Conservation (phyloP, 1,140 invertebrate genomes). For the Hycleus phaleratus region DNA sequence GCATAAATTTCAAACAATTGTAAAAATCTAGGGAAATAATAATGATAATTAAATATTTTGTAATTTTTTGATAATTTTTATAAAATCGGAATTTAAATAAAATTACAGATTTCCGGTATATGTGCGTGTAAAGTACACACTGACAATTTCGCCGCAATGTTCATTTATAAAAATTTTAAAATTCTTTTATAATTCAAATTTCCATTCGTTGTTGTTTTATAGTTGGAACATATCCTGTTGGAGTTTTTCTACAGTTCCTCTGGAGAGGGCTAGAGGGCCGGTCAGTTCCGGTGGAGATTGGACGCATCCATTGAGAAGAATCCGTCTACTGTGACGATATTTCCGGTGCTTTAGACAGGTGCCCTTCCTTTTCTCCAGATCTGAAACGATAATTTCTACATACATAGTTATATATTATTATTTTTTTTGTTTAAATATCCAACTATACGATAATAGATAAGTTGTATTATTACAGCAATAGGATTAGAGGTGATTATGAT, state of each 20-base stretch:
- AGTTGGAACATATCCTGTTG: constrained; percentile 9
- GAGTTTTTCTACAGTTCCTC: constrained; percentile 19
- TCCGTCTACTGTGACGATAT: constrained; percentile 35
- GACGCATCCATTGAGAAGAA: constrained; percentile 36
- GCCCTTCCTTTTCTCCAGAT: constrained; percentile 21
- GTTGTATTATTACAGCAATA: no score
- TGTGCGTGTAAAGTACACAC: no score
- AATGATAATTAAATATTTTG: no score
- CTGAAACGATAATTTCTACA: constrained; percentile 8
- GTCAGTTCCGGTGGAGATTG: constrained; percentile 38
- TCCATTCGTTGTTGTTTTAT: constrained; percentile 6
- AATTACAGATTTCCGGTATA: no score
- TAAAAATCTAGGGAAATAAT: neutral
- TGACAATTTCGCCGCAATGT: no score
- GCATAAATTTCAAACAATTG: constrained; percentile 13
- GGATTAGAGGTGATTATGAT: neutral
- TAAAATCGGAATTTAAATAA: no score
- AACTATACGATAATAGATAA: no score
- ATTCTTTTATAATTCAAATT: constrained; percentile 2
- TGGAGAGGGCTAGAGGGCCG: constrained; percentile 24
- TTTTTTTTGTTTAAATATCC: no score
- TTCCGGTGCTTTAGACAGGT: constrained; percentile 30
- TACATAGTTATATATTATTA: no score
- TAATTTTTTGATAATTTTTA: no score
- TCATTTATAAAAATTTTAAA: no score